These are phyloP conservation scores for Odontamblyopus rebecca DNA, from an alignment of 2,797 vertebrate species.

Conservation along the genomic window DNA sequence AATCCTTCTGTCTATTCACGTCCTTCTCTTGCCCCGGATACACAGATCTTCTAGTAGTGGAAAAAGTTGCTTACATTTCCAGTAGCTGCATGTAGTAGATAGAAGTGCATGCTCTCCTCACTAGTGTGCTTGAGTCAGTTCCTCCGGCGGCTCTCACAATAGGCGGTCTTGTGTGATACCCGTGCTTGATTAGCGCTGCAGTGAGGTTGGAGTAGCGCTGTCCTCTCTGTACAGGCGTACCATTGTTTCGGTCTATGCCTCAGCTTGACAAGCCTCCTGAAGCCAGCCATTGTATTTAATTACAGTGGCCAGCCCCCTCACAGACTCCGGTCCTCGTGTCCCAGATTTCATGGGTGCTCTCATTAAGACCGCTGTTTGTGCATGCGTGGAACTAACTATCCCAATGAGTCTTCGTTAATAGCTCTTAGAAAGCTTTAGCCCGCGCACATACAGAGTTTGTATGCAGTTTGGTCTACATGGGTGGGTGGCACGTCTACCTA, in stretches of 20 bases:
- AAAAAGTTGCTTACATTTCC: conserved; percentile 36
- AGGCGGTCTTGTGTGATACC: conserved; percentile 55
- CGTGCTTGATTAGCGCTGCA: conserved; percentile 56
- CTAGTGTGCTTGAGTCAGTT: conserved; percentile 59
- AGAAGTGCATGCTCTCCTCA: conserved; percentile 44
- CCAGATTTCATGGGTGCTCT: conserved; percentile 76
- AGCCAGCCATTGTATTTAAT: conserved; percentile 80
- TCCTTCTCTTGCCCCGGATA: conserved; percentile 25
- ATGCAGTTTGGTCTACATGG: conserved; percentile 23
- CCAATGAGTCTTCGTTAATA: conserved; percentile 33
- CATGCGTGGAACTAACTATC: conserved; percentile 26
- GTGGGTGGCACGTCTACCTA: conserved; percentile 32
- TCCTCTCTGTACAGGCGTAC: conserved; percentile 65
- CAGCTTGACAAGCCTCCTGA: conserved; percentile 68
- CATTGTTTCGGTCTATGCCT: conserved; percentile 71
- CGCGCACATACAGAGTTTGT: conserved; percentile 19
- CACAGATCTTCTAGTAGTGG: conserved; percentile 36
- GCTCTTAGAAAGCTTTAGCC: conserved; percentile 35
- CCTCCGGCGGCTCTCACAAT: conserved; percentile 55
- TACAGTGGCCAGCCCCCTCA: conserved; percentile 73
- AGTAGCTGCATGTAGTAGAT: conserved; percentile 44
- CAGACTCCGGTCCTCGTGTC: conserved; percentile 74
- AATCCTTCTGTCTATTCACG: conserved; percentile 29
- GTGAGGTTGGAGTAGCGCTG: conserved; percentile 58
- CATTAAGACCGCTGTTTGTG: conserved; percentile 61